A percentile compares a stretch with the other conserved stretches of the same genome.
phyloP scores from a whole-genome alignment of 2,113 vertebrate species.

The Apistogramma diplotaenia region DNA sequence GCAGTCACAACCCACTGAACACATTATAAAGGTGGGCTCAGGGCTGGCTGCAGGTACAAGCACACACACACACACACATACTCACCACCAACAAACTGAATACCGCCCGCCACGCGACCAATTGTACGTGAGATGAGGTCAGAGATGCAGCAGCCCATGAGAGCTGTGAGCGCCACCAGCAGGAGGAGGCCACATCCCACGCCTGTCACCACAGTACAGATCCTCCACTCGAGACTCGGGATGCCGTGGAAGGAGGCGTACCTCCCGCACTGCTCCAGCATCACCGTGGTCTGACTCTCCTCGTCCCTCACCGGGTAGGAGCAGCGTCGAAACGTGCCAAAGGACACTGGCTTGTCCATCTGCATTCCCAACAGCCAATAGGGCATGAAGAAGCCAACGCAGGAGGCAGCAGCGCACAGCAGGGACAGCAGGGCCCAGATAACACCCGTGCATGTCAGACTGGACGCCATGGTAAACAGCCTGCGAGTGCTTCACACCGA shows the following conservation, averaged over 20 bases:
- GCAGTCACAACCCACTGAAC: background rate
- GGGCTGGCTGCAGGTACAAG: background rate
- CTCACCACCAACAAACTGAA: conserved; percentile 98
- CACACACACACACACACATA: background rate
- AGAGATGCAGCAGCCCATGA: conserved; percentile 97
- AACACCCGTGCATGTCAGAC: conserved; percentile 87
- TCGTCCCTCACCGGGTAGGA: conserved; percentile 94
- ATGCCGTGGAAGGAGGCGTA: conserved; percentile 96
- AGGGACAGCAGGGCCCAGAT: conserved; percentile 93
- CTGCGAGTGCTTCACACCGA: conserved; percentile 32
- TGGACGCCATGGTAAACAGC: conserved; percentile 85
- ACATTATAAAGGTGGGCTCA: background rate
- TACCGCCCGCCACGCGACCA: conserved; percentile 92
- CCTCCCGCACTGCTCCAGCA: conserved; percentile 97
- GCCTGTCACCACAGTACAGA: conserved; percentile 92
- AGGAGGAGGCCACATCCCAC: conserved; percentile 94
- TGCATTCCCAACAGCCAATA: conserved; percentile 98
- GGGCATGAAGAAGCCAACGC: conserved; percentile 98
- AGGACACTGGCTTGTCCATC: conserved; percentile 94
- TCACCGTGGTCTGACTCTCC: conserved; percentile 88
- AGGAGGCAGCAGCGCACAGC: conserved; percentile 87
- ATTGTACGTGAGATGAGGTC: conserved; percentile 97
- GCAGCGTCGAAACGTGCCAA: conserved; percentile 94
- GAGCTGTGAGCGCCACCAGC: conserved; percentile 90
- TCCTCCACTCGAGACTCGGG: conserved; percentile 91